phyloP scores from a whole-genome alignment of 2,797 vertebrate species.

The Pseudochirops corinnae region DNA sequence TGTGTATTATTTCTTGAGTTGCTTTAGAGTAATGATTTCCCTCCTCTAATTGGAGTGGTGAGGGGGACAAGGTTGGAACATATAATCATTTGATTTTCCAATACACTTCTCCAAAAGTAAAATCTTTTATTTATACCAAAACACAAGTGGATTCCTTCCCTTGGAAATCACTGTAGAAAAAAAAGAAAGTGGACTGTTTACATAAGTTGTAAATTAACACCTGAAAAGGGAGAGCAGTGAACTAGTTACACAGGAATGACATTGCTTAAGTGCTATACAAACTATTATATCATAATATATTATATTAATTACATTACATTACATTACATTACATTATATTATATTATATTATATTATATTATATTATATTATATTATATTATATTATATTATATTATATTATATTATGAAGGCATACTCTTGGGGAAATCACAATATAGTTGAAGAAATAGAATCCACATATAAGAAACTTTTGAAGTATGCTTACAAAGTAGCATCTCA shows the following conservation, averaged over 20 bases:
- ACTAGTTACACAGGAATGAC: background rate
- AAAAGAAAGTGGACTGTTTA: background rate
- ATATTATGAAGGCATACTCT: background rate
- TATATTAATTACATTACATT: too few relatives aligned
- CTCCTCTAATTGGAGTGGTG: background rate
- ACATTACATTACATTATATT: too few relatives aligned
- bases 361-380: too few relatives aligned
- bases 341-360: too few relatives aligned
- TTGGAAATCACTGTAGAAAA: background rate
- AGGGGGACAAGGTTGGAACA: conserved; percentile 44
- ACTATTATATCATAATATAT: too few relatives aligned
- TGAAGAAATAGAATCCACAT: conserved; percentile 11
- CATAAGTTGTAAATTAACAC: background rate
- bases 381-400: too few relatives aligned
- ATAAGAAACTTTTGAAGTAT: background rate
- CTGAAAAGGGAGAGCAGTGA: background rate
- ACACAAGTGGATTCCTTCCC: conserved; percentile 13
- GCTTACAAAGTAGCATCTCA: background rate
- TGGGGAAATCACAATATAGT: background rate
- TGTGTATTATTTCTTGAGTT: background rate
- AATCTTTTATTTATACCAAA: conserved; percentile 70
- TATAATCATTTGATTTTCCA: conserved; percentile 68
- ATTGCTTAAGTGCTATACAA: too few relatives aligned
- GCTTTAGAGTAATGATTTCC: background rate
- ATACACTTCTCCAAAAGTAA: conserved; percentile 37